Base-by-base conservation (phyloP, 2,797 vertebrate genomes). In the Malurus splendens region DNA sequence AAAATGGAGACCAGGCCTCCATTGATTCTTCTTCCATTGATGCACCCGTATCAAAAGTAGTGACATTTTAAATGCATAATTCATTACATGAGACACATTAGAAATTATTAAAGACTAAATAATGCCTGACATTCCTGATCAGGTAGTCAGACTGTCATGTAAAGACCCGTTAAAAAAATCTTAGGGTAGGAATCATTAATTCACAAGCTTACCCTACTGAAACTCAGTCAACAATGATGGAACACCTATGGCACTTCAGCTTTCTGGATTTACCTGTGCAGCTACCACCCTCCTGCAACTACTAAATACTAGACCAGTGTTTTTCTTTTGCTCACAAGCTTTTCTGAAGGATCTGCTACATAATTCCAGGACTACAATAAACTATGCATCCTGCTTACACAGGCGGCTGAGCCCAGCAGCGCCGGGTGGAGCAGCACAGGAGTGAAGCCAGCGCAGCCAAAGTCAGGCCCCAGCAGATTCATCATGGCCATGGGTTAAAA, bases 401-500 rank as follows among this genome's bases (percentile, higher is more conserved):
- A 14, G 32, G 15, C 45, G 57, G 45, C 61, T 51, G 52, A 82
- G 52, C 70, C 70, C 60, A 66, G 61, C 38, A 57, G 44, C 42
- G 52, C 27, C 1, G 0, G 18, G 27, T 51, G 22, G n/a, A 27
- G 24, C 1, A 0, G 24, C 27, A n/a, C 42, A 27, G 42, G 42
- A 64, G 17, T 33, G 24, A 44, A 56, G n/a, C n/a, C 9, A 3
- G n/a, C 0, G 1, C 5, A 2, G 39, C 10, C 13, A 2, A 59
- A 66, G 10, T 39, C 39, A 66, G 67, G 33, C 16, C 15, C 18
- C 39, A 75, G 71, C 16, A 67, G 24, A 52, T 19, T 20, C 0
- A 0, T 16, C 12, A 59, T 5, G 18, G 39, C 54, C 52, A 56
- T 0, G 0, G 50, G 9, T 41, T 9, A 60, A 39, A 36, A 24